These are phyloP conservation scores for Eueremaeus valkanovi DNA, from an alignment of 2,888 invertebrate species.

Conservation along the genomic window DNA sequence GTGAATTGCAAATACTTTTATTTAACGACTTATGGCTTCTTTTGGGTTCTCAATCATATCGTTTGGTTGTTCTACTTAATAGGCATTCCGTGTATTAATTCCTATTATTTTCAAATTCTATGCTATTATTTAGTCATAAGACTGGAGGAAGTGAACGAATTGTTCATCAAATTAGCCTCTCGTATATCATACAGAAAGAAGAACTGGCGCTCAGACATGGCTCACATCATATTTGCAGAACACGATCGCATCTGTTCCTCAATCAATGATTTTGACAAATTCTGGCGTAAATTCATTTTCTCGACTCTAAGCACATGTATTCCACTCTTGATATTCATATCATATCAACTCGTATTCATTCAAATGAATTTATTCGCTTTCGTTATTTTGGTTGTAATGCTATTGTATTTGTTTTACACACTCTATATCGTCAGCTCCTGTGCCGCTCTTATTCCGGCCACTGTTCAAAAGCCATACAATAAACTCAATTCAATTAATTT, in stretches of 20 bases:
- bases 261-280: slow-evolving; percentile 15
- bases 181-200: slow-evolving; percentile 20
- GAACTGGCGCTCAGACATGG: slow-evolving; percentile 25
- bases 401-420: slow-evolving; percentile 7
- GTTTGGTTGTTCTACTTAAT: slow-evolving; percentile 22
- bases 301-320: slow-evolving; percentile 23
- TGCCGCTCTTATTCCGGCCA: slow-evolving; percentile 6
- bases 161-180: slow-evolving; percentile 15
- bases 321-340: background rate
- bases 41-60: slow-evolving; percentile 24
- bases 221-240: slow-evolving; percentile 1
- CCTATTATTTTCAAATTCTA: slow-evolving; percentile 16
- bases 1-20: slow-evolving; percentile 9
- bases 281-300: slow-evolving; percentile 23
- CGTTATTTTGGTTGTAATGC: background rate
- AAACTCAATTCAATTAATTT: slow-evolving; percentile 32
- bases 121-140: slow-evolving; percentile 23
- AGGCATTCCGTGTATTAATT: slow-evolving; percentile 10
- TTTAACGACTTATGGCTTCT: slow-evolving; percentile 19
- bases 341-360: slow-evolving; percentile 13
- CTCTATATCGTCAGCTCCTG: background rate
- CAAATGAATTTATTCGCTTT: slow-evolving; percentile 19
- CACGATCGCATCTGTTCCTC: slow-evolving; percentile 18
- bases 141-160: slow-evolving; percentile 12
- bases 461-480: slow-evolving; percentile 23